Evolutionary conservation across 2,113 vertebrate species (phyloP).

Genomic region (Cepphus grylle): DNA sequence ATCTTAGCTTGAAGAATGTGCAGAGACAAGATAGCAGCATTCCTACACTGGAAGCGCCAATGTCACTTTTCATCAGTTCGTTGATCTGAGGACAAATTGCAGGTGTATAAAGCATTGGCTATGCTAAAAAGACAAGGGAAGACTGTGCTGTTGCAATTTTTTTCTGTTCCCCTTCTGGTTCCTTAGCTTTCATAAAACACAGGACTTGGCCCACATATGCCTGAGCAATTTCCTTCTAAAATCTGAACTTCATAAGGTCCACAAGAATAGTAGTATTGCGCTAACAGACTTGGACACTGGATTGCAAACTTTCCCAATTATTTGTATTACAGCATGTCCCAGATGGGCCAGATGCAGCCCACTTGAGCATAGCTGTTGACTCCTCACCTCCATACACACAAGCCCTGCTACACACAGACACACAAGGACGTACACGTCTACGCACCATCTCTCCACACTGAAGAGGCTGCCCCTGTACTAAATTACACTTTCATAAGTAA

Average conservation of each 20-base stretch:
- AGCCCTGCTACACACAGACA: background rate
- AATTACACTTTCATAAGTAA: background rate
- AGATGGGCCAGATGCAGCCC: background rate
- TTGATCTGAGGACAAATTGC: conserved; percentile 17
- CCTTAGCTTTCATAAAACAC: background rate
- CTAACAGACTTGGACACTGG: background rate
- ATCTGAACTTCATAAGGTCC: background rate
- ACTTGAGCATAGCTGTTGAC: background rate
- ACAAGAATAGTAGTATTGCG: background rate
- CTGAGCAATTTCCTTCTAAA: background rate
- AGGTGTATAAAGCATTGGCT: background rate
- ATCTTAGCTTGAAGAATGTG: background rate
- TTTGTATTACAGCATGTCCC: background rate
- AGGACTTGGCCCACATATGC: background rate
- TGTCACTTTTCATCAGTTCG: background rate
- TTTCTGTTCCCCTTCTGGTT: background rate
- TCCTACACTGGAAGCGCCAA: background rate
- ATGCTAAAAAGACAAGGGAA: background rate
- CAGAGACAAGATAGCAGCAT: background rate
- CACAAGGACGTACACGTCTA: rapidly evolving
- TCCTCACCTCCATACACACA: background rate
- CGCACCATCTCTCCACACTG: background rate
- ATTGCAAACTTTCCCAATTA: background rate
- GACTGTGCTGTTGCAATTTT: background rate
- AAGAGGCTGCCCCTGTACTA: background rate